phyloP scores from a whole-genome alignment of 1,140 invertebrate genomes.

The Orchesella cincta region DNA sequence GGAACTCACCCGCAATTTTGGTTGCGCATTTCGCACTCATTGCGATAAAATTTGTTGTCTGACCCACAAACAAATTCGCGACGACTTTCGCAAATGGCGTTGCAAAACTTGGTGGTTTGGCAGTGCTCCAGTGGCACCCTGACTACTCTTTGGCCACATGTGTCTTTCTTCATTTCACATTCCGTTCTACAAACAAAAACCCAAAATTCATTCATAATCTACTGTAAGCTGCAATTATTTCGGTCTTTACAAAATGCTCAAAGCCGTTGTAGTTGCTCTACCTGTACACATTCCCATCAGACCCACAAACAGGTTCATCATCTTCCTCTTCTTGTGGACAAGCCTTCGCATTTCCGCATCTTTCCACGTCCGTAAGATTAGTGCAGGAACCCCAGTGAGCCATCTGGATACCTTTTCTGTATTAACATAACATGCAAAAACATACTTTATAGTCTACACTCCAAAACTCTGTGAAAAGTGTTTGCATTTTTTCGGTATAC shows the following conservation, averaged over 20 bases:
- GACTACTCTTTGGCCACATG: conserved; percentile 81
- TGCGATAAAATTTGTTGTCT: conserved; percentile 87
- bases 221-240: background rate
- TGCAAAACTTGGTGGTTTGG: conserved; percentile 77
- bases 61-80: conserved; percentile 72
- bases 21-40: conserved; percentile 88
- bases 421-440: background rate
- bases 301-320: conserved; percentile 80
- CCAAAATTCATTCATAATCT: conserved; percentile 11
- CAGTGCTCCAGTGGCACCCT: conserved; percentile 76
- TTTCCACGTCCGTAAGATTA: conserved; percentile 64
- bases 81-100: conserved; percentile 69
- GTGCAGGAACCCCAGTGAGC: conserved; percentile 84
- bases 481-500: no score
- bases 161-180: conserved; percentile 80
- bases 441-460: no score
- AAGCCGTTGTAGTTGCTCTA: no score
- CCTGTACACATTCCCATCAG: conserved; percentile 87
- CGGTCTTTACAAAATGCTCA: no score
- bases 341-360: conserved; percentile 59
- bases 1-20: conserved; percentile 85
- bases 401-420: conserved; percentile 77
- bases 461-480: no score
- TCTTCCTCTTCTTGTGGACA: conserved; percentile 66
- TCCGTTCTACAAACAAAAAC: conserved; percentile 64